phyloP scores from a whole-genome alignment of 1,140 invertebrate species.

The Globodera ellingtonae region DNA sequence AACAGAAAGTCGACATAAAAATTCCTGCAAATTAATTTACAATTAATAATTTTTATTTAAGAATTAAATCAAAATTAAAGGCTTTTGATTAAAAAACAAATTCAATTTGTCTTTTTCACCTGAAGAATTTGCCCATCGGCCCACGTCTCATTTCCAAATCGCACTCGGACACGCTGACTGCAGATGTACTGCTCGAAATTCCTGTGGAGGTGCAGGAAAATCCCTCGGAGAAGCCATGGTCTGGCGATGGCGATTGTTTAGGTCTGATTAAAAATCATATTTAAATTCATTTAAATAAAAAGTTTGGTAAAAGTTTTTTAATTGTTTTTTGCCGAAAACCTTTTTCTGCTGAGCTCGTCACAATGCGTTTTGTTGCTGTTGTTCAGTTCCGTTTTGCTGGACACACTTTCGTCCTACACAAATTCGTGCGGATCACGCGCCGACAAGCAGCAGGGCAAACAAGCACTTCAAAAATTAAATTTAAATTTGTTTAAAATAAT shows the following conservation, averaged over 20 bases:
- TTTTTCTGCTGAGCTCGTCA: slow-evolving; percentile 3
- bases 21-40: slow-evolving; percentile 56
- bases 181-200: slow-evolving; percentile 12
- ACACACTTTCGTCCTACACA: slow-evolving; percentile 24
- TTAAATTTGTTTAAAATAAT: too few species aligned
- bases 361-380: background rate
- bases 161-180: slow-evolving; percentile 43
- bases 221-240: slow-evolving; percentile 9
- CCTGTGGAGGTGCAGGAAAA: background rate
- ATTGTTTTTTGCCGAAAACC: background rate
- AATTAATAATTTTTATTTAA: too few species aligned
- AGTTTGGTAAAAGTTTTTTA: background rate
- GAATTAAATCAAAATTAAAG: too few species aligned
- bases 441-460: slow-evolving; percentile 57
- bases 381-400: slow-evolving; percentile 7
- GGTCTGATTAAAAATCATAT: background rate
- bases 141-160: slow-evolving; percentile 54
- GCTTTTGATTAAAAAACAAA: background rate
- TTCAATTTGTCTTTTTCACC: slow-evolving; percentile 35
- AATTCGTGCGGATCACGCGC: slow-evolving; percentile 33
- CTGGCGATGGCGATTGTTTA: background rate
- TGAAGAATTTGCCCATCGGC: slow-evolving; percentile 60
- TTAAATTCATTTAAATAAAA: background rate
- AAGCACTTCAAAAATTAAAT: slow-evolving; percentile 55
- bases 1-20: slow-evolving; percentile 62